Base-by-base conservation (phyloP, 1,140 invertebrate genomes). In the Trissolcus basalis region DNA sequence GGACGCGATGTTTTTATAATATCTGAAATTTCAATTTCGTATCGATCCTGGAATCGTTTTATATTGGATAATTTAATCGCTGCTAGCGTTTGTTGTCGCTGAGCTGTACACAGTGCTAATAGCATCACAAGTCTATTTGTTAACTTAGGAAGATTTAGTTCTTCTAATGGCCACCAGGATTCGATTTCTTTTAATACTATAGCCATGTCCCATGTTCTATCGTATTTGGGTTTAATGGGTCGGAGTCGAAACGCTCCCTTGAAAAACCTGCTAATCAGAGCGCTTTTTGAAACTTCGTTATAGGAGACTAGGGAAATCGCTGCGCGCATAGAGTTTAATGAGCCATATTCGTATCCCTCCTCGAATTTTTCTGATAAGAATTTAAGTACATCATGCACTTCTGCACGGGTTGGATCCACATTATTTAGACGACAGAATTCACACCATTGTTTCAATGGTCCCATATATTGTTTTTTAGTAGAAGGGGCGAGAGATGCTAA, bases 401-500 rank as follows among this genome's bases (percentile, higher is more conserved):
- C 36, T 36, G 16, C 35, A 15, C 32, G 13, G 14, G 45, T 44
- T 0, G 47, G 49, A 19, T 65, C 10, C 5, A 14, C 15, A 39
- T 59, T 45, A 0, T 35, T 12, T 43, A 11, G 11, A 16, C 35
- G 11, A 32, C 48, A 61, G 15, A 44, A 61, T 1, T 1, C 1
- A 9, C 12, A 32, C 56, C 47, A 60, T 13, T 60, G 11, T 39
- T 15, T 15, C 11, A 60, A 12, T 5, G 47, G 33, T 19, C 48
- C 15, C 10, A 44, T 19, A n/a, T 77, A 77, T 36, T 77, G 69
- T 14, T 77, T 68, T 8, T 47, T 9, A 0, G 53, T 68, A 14
- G 49, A 33, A 0, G 47, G 58, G 80, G 79, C 10, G 70, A 58
- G 0, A 61, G 16, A 47, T 48, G 43, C n/a, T 6, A 45, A 14